Evolutionary conservation across 2,113 vertebrate genomes (phyloP).

Genomic region (Clarias gariepinus): DNA sequence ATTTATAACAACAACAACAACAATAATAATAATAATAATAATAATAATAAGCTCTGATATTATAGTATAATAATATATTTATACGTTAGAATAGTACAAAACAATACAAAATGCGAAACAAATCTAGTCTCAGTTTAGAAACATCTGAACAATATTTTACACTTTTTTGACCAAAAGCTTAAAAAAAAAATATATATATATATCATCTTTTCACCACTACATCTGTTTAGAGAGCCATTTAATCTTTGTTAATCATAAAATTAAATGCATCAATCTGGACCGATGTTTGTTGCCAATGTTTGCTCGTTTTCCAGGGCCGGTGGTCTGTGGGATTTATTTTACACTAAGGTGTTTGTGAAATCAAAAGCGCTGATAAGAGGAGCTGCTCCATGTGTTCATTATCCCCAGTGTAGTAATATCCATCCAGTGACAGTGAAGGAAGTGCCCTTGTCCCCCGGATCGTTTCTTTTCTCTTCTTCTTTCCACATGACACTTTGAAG

Average conservation of each 20-base stretch:
- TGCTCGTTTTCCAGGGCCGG: neutral
- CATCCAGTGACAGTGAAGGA: neutral
- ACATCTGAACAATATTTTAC: neutral
- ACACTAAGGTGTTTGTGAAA: neutral
- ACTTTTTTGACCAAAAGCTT: neutral
- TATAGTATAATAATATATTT: neutral
- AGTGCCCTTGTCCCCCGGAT: neutral
- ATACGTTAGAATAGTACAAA: neutral
- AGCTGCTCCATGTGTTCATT: neutral
- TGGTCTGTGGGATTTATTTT: neutral
- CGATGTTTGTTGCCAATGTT: neutral
- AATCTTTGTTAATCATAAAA: neutral
- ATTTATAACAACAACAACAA: too few species aligned
- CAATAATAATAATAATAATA: too few species aligned
- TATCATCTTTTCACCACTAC: neutral
- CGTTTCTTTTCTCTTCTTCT: neutral
- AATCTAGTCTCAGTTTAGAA: neutral
- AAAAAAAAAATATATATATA: neutral
- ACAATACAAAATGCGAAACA: neutral
- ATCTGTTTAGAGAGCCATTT: neutral
- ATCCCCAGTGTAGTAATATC: neutral
- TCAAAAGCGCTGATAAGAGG: neutral
- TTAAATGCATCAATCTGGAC: too few species aligned
- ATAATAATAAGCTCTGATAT: neutral
- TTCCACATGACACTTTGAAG: conserved; percentile 14